Evolutionary conservation across 2,113 vertebrate species (phyloP).

Genomic region (Colaptes auratus): DNA sequence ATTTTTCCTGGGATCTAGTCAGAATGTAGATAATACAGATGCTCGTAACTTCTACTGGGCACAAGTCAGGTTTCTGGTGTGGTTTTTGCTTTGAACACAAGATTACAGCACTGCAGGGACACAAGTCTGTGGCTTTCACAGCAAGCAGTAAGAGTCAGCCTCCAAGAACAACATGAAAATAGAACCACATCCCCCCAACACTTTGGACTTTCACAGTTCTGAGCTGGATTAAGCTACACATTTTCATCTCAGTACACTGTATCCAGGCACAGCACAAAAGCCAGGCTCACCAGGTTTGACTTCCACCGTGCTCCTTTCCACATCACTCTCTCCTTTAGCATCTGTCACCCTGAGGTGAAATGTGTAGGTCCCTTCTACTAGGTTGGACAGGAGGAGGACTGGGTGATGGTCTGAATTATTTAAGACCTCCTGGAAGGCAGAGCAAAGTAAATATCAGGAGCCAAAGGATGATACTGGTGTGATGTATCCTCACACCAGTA

Average conservation of each 20-base stretch:
- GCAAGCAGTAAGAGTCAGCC: neutral
- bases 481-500: too few relatives aligned
- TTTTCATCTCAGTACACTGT: neutral
- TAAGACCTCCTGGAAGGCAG: slow-evolving; percentile 86
- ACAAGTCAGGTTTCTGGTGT: neutral
- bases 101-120: neutral
- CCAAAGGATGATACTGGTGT: neutral
- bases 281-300: slow-evolving; percentile 87
- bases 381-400: slow-evolving; percentile 91
- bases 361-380: slow-evolving; percentile 93
- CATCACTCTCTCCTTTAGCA: slow-evolving; percentile 91
- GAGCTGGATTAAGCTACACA: neutral
- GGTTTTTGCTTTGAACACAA: neutral
- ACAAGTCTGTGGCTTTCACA: neutral
- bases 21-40: neutral
- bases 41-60: neutral
- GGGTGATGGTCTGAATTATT: slow-evolving; percentile 95
- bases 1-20: slow-evolving; percentile 85
- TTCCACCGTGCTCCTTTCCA: slow-evolving; percentile 84
- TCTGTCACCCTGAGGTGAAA: slow-evolving; percentile 94
- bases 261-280: neutral
- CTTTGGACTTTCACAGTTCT: neutral
- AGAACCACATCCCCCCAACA: neutral
- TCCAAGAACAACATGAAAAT: neutral
- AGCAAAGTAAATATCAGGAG: neutral